These are phyloP conservation scores for Conus betulinus DNA, from an alignment of 1,140 invertebrate species.

Conservation along the genomic window DNA sequence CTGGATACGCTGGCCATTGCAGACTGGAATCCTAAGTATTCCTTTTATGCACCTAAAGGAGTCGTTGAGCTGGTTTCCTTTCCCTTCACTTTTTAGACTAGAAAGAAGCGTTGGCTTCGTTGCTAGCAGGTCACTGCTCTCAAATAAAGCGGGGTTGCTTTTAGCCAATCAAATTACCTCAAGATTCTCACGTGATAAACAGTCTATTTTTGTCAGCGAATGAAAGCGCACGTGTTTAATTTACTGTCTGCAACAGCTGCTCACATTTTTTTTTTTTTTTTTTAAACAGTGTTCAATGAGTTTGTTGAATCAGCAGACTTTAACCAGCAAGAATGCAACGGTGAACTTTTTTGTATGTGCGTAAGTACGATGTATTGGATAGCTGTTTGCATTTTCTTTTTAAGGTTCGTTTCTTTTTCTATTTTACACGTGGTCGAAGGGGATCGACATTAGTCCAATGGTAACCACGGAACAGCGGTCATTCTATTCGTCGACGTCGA, in stretches of 20 bases:
- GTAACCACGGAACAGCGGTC: too few relatives aligned
- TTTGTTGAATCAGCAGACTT: background rate
- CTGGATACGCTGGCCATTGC: background rate
- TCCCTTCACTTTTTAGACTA: background rate
- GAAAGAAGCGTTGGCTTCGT: background rate
- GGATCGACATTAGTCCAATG: too few relatives aligned
- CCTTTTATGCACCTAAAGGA: background rate
- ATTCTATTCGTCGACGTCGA: too few relatives aligned
- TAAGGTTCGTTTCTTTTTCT: background rate
- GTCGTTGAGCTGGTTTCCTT: background rate
- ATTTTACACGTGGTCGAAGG: too few relatives aligned
- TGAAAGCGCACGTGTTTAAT: background rate
- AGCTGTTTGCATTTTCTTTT: background rate
- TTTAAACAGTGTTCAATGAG: background rate
- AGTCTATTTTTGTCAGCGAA: conserved; percentile 19
- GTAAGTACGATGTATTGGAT: background rate
- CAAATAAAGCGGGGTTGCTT: background rate
- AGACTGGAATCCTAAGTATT: background rate
- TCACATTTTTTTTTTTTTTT: background rate
- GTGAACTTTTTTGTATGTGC: too few relatives aligned
- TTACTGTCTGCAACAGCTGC: too few relatives aligned
- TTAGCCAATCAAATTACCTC: background rate
- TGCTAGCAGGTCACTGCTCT: background rate
- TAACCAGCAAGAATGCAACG: too few relatives aligned
- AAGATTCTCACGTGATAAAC: conserved; percentile 1